Evolutionary conservation across 1,140 invertebrate genomes (phyloP), one percentile per base, ranked within the genome.

Genomic region (Yoshiicerus persimilis): DNA sequence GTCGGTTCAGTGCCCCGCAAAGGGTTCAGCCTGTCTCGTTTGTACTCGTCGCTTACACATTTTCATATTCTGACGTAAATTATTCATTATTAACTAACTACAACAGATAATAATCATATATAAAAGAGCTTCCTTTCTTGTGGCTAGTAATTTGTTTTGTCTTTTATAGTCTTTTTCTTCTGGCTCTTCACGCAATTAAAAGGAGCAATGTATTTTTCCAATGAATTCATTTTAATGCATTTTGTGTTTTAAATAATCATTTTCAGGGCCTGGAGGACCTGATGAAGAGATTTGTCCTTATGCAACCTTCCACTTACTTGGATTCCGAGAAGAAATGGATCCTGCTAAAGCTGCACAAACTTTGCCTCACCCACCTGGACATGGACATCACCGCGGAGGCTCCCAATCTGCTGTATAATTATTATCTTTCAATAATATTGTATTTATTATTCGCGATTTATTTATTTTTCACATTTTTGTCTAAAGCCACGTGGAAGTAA

Each of bases 211-310:
- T n/a, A 0, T 0, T 4, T 56, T 70, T 32, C 27, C 27, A 30
- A 30, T 70, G 10, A 47, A 47, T 4, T 9, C 20, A 30, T 38
- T 84, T 34, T 39, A 16, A 34, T 36, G 16, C 47, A 47, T 66
- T 38, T 64, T 75, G 41, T 56, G 47, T 56, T 6, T 56, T n/a
- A n/a, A n/a, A n/a, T n/a, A n/a, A n/a, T 56, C 47, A n/a, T 56
- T 56, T 56, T 23, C 47, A 87, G 90, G 88, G 39, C 91, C 90
- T 41, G 91, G 91, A 84, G 96, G 96, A 92, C 97, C 97, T 95
- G 97, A 98, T 92, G 97, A 98, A 93, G 97, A 98, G 92, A 98
- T 98, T 92, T 97, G 97, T 93, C 97, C 97, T 16, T 98, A 98
- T 93, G 97, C 97, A 3, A 98, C 97, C 20, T 98, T 98, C 95